Evolutionary conservation across 2,888 invertebrate genomes (phyloP).

Genomic region (Hemistola chrysoprasaria): DNA sequence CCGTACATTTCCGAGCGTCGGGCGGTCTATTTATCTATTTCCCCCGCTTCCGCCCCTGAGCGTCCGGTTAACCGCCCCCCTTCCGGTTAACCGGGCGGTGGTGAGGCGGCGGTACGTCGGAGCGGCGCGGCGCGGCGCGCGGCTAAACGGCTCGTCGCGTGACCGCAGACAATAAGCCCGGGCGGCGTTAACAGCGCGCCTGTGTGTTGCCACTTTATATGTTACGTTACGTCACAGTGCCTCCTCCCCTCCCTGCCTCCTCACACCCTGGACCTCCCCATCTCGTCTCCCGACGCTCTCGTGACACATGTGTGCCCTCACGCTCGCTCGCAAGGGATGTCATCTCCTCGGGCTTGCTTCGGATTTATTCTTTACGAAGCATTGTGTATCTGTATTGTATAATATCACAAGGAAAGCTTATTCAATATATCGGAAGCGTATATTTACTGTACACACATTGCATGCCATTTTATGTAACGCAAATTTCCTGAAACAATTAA

Average conservation of each 20-base stretch:
- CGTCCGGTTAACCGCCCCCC: slow-evolving; percentile 82
- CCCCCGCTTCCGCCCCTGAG: slow-evolving; percentile 80
- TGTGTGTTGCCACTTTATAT: slow-evolving; percentile 81
- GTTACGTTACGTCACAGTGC: slow-evolving; percentile 71
- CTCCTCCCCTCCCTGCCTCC: slow-evolving; percentile 32
- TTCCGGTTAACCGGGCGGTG: slow-evolving; percentile 80
- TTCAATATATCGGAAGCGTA: slow-evolving; percentile 5
- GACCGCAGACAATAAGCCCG: slow-evolving; percentile 82
- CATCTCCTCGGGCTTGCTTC: slow-evolving; percentile 21
- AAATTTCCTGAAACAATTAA: too few relatives aligned
- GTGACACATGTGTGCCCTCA: slow-evolving; percentile 32
- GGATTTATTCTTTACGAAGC: slow-evolving; percentile 23
- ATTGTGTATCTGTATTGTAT: slow-evolving; percentile 9
- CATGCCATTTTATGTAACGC: too few relatives aligned
- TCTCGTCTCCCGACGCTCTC: slow-evolving; percentile 20
- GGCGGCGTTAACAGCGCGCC: slow-evolving; percentile 80
- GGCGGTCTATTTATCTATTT: slow-evolving; percentile 82
- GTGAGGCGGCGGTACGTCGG: slow-evolving; percentile 62
- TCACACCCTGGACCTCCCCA: too few relatives aligned
- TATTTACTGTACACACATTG: too few relatives aligned
- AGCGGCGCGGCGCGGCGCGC: slow-evolving; percentile 72
- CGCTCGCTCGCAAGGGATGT: slow-evolving; percentile 25
- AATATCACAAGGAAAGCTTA: slow-evolving; percentile 14
- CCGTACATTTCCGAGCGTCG: slow-evolving; percentile 81
- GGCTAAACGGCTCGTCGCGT: slow-evolving; percentile 83